These are phyloP conservation scores for Scaptomyza caliginosa DNA, from an alignment of 2,888 invertebrate genomes.

Conservation along the genomic window DNA sequence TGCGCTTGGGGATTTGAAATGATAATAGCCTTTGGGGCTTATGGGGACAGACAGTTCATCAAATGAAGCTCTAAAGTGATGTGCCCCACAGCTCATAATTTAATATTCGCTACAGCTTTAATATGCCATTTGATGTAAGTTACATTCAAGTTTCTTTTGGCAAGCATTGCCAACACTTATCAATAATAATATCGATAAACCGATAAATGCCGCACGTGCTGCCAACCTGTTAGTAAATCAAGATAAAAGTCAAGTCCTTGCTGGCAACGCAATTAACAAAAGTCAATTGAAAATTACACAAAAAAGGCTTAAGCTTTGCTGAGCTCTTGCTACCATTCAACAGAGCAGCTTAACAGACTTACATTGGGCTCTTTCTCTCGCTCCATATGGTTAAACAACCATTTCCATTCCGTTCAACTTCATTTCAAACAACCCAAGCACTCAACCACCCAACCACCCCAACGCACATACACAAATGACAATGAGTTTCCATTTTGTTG, in stretches of 20 bases:
- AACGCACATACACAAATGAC: slow-evolving; percentile 31
- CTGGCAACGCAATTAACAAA: slow-evolving; percentile 56
- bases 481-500: slow-evolving; percentile 67
- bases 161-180: too few species aligned
- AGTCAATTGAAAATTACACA: slow-evolving; percentile 71
- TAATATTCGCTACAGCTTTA: slow-evolving; percentile 44
- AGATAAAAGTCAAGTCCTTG: background rate
- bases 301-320: slow-evolving; percentile 51
- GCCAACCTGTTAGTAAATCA: slow-evolving; percentile 9
- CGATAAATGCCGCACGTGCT: background rate
- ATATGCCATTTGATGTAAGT: background rate
- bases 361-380: slow-evolving; percentile 13
- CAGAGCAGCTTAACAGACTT: slow-evolving; percentile 32
- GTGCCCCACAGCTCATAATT: slow-evolving; percentile 34
- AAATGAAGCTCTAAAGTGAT: slow-evolving; percentile 61
- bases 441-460: slow-evolving; percentile 3
- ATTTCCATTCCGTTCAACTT: background rate
- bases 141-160: too few species aligned
- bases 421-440: background rate
- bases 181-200: background rate
- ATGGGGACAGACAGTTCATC: slow-evolving; percentile 66
- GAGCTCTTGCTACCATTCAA: slow-evolving; percentile 43
- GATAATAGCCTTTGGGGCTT: slow-evolving; percentile 66
- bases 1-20: slow-evolving; percentile 74
- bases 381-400: slow-evolving; percentile 42